Percentiles rank a stretch among this genome's conserved stretches.
Conservation (phyloP, 1,140 invertebrate genomes). For the Achatina immaculata region DNA sequence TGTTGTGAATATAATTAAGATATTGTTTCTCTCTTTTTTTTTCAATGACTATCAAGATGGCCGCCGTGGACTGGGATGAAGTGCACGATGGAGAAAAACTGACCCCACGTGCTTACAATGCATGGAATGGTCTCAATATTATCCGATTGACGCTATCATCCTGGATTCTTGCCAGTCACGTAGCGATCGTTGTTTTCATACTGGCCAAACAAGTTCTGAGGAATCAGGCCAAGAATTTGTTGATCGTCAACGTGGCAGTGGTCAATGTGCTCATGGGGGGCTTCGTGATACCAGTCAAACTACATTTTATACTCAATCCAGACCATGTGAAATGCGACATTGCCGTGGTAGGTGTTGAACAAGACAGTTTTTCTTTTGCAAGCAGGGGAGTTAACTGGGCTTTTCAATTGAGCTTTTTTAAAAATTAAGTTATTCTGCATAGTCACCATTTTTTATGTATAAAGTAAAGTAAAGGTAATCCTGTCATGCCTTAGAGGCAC, state of each 20-base stretch:
- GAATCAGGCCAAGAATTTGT: slow-evolving; percentile 44
- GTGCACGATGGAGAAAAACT: slow-evolving; percentile 37
- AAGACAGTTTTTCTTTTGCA: too few relatives aligned
- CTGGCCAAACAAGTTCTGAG: slow-evolving; percentile 40
- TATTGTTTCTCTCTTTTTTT: neutral
- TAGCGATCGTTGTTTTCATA: slow-evolving; percentile 45
- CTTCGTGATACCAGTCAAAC: slow-evolving; percentile 45
- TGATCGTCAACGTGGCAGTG: slow-evolving; percentile 46
- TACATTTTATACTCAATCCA: slow-evolving; percentile 45
- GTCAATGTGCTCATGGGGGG: slow-evolving; percentile 44
- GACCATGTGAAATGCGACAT: slow-evolving; percentile 7
- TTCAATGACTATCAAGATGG: slow-evolving; percentile 31
- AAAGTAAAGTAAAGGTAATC: too few relatives aligned
- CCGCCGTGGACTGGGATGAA: slow-evolving; percentile 42
- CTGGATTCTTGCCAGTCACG: slow-evolving; percentile 44
- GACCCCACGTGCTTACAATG: slow-evolving; percentile 35
- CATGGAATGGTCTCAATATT: slow-evolving; percentile 49
- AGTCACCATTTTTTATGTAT: too few relatives aligned
- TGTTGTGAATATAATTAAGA: neutral
- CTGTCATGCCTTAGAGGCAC: too few relatives aligned
- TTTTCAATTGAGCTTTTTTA: neutral
- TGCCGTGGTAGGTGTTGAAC: slow-evolving; percentile 17
- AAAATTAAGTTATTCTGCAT: neutral
- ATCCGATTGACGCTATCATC: slow-evolving; percentile 39
- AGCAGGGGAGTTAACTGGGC: neutral